Conservation (phyloP, 1,140 invertebrate genomes). For the Teleopsis dalmanni region DNA sequence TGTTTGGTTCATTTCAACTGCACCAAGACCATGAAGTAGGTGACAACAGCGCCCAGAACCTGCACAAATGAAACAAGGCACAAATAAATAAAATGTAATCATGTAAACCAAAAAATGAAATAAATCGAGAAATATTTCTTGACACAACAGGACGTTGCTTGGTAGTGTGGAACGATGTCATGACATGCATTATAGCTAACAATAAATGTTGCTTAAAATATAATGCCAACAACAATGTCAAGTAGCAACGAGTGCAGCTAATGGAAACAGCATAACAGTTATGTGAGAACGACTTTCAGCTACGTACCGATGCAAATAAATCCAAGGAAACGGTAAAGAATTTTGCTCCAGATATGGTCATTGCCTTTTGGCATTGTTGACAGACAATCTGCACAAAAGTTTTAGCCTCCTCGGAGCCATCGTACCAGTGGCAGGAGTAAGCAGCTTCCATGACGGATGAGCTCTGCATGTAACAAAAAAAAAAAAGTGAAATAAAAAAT, state of each 20-base stretch:
- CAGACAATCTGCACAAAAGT: constrained; percentile 85
- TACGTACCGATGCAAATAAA: constrained; percentile 73
- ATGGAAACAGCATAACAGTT: too few relatives aligned
- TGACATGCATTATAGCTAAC: too few relatives aligned
- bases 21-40: constrained; percentile 85
- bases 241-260: too few relatives aligned
- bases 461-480: constrained; percentile 50
- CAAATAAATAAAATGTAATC: too few relatives aligned
- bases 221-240: too few relatives aligned
- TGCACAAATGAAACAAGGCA: too few relatives aligned
- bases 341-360: constrained; percentile 78
- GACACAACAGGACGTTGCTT: background rate
- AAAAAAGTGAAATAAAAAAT: too few relatives aligned
- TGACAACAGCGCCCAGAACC: constrained; percentile 79
- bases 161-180: too few relatives aligned
- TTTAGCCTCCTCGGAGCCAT: constrained; percentile 79
- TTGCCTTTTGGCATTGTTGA: constrained; percentile 78
- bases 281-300: too few relatives aligned
- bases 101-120: background rate
- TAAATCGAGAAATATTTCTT: background rate
- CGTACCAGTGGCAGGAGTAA: constrained; percentile 81
- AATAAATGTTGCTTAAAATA: too few relatives aligned
- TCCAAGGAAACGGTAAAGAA: constrained; percentile 81
- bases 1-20: constrained; percentile 63
- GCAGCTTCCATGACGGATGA: constrained; percentile 83